Percentiles rank a stretch among this genome's conserved stretches.
phyloP scores from a whole-genome alignment of 1,140 invertebrate species.

The Amyelois transitella region DNA sequence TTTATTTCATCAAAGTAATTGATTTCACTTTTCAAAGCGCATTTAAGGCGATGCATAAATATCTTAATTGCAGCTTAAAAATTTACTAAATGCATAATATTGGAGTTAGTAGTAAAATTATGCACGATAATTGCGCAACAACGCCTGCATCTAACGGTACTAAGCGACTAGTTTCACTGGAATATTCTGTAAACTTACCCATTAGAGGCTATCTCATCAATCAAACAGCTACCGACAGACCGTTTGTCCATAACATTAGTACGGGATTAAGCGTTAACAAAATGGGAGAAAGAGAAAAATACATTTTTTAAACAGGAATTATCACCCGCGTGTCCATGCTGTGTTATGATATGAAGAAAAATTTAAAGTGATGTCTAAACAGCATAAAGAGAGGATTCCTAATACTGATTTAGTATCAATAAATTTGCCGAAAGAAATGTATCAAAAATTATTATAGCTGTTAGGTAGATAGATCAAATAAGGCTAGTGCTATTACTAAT shows the following conservation, averaged over 20 bases:
- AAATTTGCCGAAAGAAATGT: background rate
- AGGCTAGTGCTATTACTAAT: background rate
- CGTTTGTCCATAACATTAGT: conserved; percentile 65
- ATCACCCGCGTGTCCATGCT: conserved; percentile 52
- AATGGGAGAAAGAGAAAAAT: conserved; percentile 76
- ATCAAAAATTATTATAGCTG: background rate
- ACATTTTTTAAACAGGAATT: conserved; percentile 55
- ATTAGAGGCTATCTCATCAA: conserved; percentile 87
- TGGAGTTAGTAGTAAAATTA: background rate
- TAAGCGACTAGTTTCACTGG: conserved; percentile 50
- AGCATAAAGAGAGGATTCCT: background rate
- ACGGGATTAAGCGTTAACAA: conserved; percentile 76
- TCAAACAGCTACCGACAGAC: conserved; percentile 83
- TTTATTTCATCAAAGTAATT: conserved; percentile 17
- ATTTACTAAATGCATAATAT: conserved; percentile 9
- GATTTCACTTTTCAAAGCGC: conserved; percentile 9
- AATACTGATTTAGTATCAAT: background rate
- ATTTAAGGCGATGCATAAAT: background rate
- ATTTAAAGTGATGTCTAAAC: background rate
- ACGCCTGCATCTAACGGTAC: conserved; percentile 21
- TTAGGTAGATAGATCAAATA: background rate
- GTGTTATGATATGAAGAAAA: conserved; percentile 37
- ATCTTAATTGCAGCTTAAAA: conserved; percentile 3
- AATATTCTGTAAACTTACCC: conserved; percentile 80
- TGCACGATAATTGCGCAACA: conserved; percentile 9